Conservation (phyloP, 2,113 vertebrate species). For the Mesembrinibis cayennensis region DNA sequence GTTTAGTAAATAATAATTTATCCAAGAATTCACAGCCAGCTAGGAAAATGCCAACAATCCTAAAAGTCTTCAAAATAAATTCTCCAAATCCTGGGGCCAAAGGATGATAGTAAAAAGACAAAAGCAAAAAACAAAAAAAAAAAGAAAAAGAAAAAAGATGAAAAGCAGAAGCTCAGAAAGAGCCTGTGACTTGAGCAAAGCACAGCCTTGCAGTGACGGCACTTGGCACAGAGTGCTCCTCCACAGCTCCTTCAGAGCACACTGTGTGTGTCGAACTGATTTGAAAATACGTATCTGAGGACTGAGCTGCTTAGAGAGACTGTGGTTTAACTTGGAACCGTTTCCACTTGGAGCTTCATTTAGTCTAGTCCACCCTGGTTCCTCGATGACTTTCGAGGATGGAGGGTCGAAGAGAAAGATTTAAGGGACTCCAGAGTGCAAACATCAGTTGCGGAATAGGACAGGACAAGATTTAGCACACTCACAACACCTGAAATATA, state of each 20-base stretch:
- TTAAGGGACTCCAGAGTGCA: conserved; percentile 23
- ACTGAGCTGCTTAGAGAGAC: not conserved
- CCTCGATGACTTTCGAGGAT: not conserved
- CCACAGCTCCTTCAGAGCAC: not conserved
- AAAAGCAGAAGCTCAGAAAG: not conserved
- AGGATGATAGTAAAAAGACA: not conserved
- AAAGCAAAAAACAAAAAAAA: not conserved
- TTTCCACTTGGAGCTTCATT: not conserved
- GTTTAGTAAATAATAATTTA: not conserved
- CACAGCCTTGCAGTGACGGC: not conserved
- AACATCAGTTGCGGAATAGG: conserved; percentile 6
- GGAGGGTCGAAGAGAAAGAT: not conserved
- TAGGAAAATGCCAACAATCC: not conserved
- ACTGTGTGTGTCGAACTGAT: not conserved
- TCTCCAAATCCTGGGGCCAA: not conserved
- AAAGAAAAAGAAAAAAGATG: no score
- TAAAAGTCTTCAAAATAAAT: not conserved
- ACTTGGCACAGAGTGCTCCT: not conserved
- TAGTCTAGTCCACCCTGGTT: not conserved
- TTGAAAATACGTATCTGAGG: not conserved
- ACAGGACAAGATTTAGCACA: conserved; percentile 49
- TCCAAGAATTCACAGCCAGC: not conserved
- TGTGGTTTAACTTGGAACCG: not conserved
- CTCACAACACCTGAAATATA: conserved; percentile 62
- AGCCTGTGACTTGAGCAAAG: not conserved